Evolutionary conservation across 2,797 vertebrate genomes (phyloP), one percentile per base, ranked within the genome.

Genomic region (Perodicticus potto): DNA sequence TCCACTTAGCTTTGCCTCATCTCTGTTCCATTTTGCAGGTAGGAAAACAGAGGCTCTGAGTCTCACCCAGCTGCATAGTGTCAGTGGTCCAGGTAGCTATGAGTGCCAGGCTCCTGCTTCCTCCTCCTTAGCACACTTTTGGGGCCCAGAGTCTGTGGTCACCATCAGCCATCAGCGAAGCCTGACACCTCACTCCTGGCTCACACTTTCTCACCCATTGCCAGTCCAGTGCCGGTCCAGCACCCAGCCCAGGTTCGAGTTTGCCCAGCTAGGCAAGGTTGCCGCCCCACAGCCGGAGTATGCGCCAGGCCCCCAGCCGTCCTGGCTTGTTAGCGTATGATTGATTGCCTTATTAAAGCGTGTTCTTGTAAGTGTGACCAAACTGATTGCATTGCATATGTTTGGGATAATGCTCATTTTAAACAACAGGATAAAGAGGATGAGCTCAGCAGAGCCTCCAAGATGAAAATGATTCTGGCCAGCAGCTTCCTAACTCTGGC

Each of bases 271-370:
- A 22, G 37, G 20, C 43, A 63, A 94, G 92, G 91, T 96, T 81
- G 19, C 96, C 4, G 96, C 88, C 63, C 93, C 40, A 93, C 94
- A 83, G 97, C 88, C 74, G 12, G 3, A 91, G 87, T 83, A 89
- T 1, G 25, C 0, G 9, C 86, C 83, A 73, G 86, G 69, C 73
- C 77, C 84, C 96, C 57, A 85, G 94, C 98, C 85, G 94, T 97
- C 96, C 87, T 97, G 22, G 97, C 98, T 98, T 98, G 98, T 98
- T 99, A 98, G 98, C 91, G 55, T 98, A 98, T 99, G 99, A 99
- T 99, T 99, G 99, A 99, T 99, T 99, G 99, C 99, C 99, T 99
- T 99, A 99, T 99, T 99, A 99, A 99, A 99, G 98, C 99, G 98
- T 99, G 99, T 99, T 99, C 99, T 99, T 99, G 99, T 99, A 99